Evolutionary conservation across 2,797 vertebrate genomes (phyloP).

Genomic region (Varecia variegata): DNA sequence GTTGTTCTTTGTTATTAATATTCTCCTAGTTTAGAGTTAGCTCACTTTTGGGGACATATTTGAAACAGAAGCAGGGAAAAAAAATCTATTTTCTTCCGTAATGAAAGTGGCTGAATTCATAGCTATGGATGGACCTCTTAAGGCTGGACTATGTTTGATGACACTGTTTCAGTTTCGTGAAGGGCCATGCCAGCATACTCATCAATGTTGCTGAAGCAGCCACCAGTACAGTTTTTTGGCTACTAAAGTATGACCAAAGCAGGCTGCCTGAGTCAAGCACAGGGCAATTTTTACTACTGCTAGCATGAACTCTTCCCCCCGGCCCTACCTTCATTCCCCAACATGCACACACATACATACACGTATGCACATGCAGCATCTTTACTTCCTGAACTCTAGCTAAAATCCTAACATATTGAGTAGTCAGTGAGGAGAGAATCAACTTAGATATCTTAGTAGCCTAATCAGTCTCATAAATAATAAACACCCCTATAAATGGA

Average conservation of each 20-base stretch:
- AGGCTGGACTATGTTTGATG: not conserved
- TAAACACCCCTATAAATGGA: not conserved
- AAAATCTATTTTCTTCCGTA: not conserved
- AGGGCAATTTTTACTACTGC: not conserved
- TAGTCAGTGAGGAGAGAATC: not conserved
- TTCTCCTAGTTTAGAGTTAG: conserved; percentile 2
- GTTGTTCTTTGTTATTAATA: conserved; percentile 5
- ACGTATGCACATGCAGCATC: not conserved
- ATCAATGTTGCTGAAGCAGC: not conserved
- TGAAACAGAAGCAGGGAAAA: conserved; percentile 9
- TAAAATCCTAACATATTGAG: not conserved
- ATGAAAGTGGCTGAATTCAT: not conserved
- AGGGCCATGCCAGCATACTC: not conserved
- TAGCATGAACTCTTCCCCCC: not conserved
- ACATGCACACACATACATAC: fast-evolving
- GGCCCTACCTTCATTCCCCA: not conserved
- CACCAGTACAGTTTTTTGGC: not conserved
- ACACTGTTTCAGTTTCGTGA: not conserved
- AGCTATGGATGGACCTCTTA: not conserved
- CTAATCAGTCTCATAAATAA: not conserved
- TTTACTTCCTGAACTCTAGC: not conserved
- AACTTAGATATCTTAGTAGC: not conserved
- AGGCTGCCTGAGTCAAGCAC: not conserved
- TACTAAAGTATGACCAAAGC: not conserved
- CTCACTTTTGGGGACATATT: not conserved